A percentile compares a stretch with the other conserved stretches of the same genome.
Conservation (phyloP, 2,888 invertebrate species). For the Platycheirus rosarum region DNA sequence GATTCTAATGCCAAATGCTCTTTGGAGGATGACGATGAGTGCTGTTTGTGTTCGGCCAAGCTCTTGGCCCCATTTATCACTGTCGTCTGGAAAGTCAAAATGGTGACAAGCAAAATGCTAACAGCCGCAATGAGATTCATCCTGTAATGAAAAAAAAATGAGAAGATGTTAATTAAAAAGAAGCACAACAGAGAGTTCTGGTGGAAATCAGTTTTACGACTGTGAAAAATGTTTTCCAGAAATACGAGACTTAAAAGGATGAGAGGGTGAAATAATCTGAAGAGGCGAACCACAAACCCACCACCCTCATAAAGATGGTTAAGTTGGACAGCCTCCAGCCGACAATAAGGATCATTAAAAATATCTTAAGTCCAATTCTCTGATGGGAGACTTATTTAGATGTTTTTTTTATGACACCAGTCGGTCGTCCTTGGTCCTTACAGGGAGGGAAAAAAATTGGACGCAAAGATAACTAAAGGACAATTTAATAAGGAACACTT, state of each 20-base stretch:
- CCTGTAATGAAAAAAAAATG: conserved; percentile 37
- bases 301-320: not conserved
- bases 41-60: conserved; percentile 71
- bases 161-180: conserved; percentile 47
- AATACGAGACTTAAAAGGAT: conserved; percentile 22
- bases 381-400: not conserved
- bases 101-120: conserved; percentile 76
- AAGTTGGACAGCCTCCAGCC: conserved; percentile 16
- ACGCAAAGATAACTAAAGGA: conserved; percentile 40
- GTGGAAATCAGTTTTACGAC: conserved; percentile 31
- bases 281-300: not conserved
- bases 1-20: conserved; percentile 74
- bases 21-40: conserved; percentile 54
- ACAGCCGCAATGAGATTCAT: conserved; percentile 77
- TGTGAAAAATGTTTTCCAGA: not conserved
- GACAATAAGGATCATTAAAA: conserved; percentile 2
- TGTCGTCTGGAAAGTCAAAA: conserved; percentile 78
- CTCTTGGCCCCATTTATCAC: conserved; percentile 78
- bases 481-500: conserved; percentile 51
- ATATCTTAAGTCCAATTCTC: conserved; percentile 5
- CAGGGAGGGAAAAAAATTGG: conserved; percentile 7
- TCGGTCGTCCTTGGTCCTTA: not conserved
- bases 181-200: conserved; percentile 6
- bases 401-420: not conserved
- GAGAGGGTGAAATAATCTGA: conserved; percentile 20